Evolutionary conservation across 1,140 invertebrate genomes (phyloP).

Genomic region (Ostrea denselamellosa): DNA sequence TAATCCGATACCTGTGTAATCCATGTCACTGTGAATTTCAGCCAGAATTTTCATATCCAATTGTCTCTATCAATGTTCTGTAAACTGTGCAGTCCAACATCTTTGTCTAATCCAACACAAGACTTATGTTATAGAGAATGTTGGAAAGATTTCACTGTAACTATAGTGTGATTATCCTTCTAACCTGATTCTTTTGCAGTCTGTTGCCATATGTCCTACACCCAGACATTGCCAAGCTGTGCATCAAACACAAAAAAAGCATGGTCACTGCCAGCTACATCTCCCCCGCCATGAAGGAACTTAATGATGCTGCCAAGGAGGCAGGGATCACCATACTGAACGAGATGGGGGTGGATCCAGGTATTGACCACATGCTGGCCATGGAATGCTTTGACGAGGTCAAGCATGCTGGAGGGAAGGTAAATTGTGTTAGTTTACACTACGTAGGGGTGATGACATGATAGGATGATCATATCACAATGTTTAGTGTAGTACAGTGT

Average conservation of each 20-base stretch:
- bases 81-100: too few relatives aligned
- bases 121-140: too few relatives aligned
- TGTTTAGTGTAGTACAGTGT: too few relatives aligned
- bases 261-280: constrained; percentile 98
- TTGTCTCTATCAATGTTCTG: too few relatives aligned
- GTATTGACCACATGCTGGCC: constrained; percentile 97
- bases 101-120: too few relatives aligned
- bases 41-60: too few relatives aligned
- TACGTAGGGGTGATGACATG: too few relatives aligned
- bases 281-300: constrained; percentile 87
- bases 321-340: constrained; percentile 95
- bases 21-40: too few relatives aligned
- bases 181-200: constrained; percentile 75
- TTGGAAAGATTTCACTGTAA: too few relatives aligned
- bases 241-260: constrained; percentile 91
- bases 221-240: constrained; percentile 88
- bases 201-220: constrained; percentile 96
- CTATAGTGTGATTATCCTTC: too few relatives aligned
- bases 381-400: constrained; percentile 97
- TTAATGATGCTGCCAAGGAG: constrained; percentile 89
- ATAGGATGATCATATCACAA: too few relatives aligned
- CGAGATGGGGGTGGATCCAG: constrained; percentile 98
- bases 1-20: too few relatives aligned
- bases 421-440: constrained; percentile 55
- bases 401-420: constrained; percentile 85